Conservation (phyloP, 2,797 vertebrate species). For the Scomberomorus guttatus region DNA sequence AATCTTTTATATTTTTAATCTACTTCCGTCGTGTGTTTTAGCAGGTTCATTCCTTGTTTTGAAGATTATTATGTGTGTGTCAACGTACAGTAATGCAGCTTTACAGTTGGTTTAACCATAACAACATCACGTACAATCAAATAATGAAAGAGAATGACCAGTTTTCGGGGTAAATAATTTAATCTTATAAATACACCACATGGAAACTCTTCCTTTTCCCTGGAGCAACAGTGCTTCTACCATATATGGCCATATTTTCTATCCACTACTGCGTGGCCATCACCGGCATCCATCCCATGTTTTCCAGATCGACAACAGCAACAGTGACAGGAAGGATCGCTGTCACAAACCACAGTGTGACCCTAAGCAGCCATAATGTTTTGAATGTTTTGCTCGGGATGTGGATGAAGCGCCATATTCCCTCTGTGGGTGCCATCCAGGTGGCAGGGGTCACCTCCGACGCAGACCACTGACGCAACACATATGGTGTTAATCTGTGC, state of each 20-base stretch:
- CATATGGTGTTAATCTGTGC: constrained; percentile 9
- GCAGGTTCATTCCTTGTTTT: neutral
- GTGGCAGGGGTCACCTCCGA: constrained; percentile 60
- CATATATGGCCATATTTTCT: constrained; percentile 25
- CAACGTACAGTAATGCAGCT: neutral
- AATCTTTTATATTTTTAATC: neutral
- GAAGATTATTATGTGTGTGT: neutral
- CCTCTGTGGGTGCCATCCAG: constrained; percentile 22
- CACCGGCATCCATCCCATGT: constrained; percentile 5
- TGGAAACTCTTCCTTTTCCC: constrained; percentile 12
- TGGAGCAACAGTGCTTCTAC: constrained; percentile 3
- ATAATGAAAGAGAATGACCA: neutral
- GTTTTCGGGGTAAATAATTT: constrained; percentile 11
- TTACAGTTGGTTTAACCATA: neutral
- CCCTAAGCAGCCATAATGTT: neutral
- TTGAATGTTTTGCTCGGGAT: constrained; percentile 62
- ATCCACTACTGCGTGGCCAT: neutral
- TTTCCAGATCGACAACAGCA: constrained; percentile 42
- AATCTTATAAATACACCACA: constrained; percentile 19
- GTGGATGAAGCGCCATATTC: constrained; percentile 35
- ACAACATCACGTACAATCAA: neutral
- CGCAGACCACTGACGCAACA: constrained; percentile 64
- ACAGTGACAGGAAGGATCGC: constrained; percentile 39
- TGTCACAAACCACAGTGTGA: constrained; percentile 8
- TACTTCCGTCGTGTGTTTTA: neutral